phyloP scores from a whole-genome alignment of 1,140 invertebrate species.

The Temnothorax longispinosus region DNA sequence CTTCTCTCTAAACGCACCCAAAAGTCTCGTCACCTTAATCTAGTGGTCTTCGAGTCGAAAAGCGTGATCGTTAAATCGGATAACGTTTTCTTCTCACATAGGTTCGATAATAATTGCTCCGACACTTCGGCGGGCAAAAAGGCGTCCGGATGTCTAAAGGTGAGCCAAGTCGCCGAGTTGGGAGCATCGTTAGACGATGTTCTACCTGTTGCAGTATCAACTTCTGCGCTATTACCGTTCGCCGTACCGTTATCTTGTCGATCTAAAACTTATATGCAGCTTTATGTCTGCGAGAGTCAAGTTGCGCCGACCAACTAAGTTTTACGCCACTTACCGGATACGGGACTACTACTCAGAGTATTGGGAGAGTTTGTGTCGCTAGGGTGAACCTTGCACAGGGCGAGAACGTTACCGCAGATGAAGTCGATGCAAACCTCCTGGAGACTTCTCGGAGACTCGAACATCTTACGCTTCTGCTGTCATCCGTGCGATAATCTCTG shows the following conservation, averaged over 20 bases:
- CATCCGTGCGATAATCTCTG: slow-evolving; percentile 40
- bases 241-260: slow-evolving; percentile 62
- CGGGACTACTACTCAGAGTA: neutral
- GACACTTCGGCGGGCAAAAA: slow-evolving; percentile 90
- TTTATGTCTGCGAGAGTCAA: slow-evolving; percentile 9
- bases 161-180: slow-evolving; percentile 83
- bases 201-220: slow-evolving; percentile 68
- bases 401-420: slow-evolving; percentile 89
- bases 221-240: slow-evolving; percentile 65
- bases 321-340: slow-evolving; percentile 9
- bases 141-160: slow-evolving; percentile 88
- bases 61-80: slow-evolving; percentile 89
- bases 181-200: slow-evolving; percentile 73
- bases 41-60: slow-evolving; percentile 89
- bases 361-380: slow-evolving; percentile 68
- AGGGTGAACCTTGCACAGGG: slow-evolving; percentile 86
- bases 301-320: neutral
- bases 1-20: neutral
- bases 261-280: slow-evolving; percentile 64
- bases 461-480: slow-evolving; percentile 85
- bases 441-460: slow-evolving; percentile 88
- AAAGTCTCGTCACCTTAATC: slow-evolving; percentile 83
- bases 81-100: slow-evolving; percentile 89
- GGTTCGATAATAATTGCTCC: slow-evolving; percentile 88
- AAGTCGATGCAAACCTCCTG: slow-evolving; percentile 90